Evolutionary conservation across 2,113 vertebrate species (phyloP).

Genomic region (Antechinus flavipes): DNA sequence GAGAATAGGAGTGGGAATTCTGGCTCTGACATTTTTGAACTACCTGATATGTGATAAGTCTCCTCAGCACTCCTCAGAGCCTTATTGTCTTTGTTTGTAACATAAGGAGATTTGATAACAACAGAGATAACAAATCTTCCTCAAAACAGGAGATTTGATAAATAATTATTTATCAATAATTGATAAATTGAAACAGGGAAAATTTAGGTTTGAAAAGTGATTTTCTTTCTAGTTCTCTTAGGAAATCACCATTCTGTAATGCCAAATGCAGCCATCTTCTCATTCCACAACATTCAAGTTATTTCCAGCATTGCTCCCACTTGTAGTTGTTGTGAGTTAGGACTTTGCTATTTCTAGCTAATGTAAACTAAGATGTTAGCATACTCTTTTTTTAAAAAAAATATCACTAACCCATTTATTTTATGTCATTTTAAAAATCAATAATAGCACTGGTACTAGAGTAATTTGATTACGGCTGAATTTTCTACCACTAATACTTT

Average conservation of each 20-base stretch:
- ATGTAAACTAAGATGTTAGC: background rate
- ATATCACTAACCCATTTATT: background rate
- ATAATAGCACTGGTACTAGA: background rate
- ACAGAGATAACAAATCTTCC: too few relatives aligned
- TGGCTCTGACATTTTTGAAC: too few relatives aligned
- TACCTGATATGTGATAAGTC: too few relatives aligned
- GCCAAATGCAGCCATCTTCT: background rate
- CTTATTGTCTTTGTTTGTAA: too few relatives aligned
- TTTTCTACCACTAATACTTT: background rate
- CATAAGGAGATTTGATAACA: too few relatives aligned
- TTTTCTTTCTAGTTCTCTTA: background rate
- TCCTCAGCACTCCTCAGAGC: too few relatives aligned
- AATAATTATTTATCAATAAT: too few relatives aligned
- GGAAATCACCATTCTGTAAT: background rate
- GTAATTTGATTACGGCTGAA: background rate
- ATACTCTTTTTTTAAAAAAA: background rate
- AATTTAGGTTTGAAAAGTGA: too few relatives aligned
- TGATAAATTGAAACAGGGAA: too few relatives aligned
- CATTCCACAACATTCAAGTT: too few relatives aligned
- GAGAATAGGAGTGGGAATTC: too few relatives aligned
- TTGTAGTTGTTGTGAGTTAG: background rate
- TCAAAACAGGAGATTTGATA: too few relatives aligned
- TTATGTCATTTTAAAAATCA: background rate
- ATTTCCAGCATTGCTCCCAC: background rate
- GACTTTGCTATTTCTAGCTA: background rate